Evolutionary conservation across 1,140 invertebrate genomes (phyloP).

Genomic region (Lordiphosa clarofinis): DNA sequence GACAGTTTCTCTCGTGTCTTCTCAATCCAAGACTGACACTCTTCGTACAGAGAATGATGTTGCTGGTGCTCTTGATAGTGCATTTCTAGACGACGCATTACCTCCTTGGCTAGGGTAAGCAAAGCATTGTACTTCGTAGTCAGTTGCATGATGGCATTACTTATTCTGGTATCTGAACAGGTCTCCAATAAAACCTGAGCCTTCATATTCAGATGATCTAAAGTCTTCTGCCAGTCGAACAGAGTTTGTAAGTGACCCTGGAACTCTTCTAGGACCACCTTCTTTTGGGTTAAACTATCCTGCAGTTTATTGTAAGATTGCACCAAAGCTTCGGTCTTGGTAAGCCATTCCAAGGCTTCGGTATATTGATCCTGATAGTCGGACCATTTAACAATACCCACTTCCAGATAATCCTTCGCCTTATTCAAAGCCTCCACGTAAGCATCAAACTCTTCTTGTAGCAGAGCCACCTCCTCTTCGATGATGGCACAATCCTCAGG

Average conservation of each 20-base stretch:
- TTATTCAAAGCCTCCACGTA: constrained; percentile 88
- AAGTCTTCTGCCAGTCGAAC: constrained; percentile 95
- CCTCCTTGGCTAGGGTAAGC: constrained; percentile 94
- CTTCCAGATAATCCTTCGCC: constrained; percentile 91
- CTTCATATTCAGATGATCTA: constrained; percentile 94
- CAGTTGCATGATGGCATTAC: constrained; percentile 95
- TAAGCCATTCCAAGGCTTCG: constrained; percentile 93
- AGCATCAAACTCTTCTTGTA: constrained; percentile 93
- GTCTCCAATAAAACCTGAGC: constrained; percentile 94
- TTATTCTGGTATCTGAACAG: constrained; percentile 94
- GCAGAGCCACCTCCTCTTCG: constrained; percentile 92
- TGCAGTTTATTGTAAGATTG: constrained; percentile 95
- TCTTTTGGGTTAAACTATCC: constrained; percentile 93
- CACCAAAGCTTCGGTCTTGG: constrained; percentile 91
- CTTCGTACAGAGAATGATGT: constrained; percentile 92
- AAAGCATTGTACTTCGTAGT: constrained; percentile 96
- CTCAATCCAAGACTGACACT: constrained; percentile 95
- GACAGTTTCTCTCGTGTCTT: constrained; percentile 90
- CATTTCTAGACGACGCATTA: constrained; percentile 93
- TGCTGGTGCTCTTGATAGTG: constrained; percentile 96
- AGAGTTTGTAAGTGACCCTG: constrained; percentile 93
- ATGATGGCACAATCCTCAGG: constrained; percentile 94
- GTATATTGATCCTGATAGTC: constrained; percentile 96
- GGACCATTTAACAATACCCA: constrained; percentile 95
- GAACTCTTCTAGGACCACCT: constrained; percentile 93